These are phyloP conservation scores for Microtus montanus DNA, from an alignment of 2,113 vertebrate species.

Conservation along the genomic window DNA sequence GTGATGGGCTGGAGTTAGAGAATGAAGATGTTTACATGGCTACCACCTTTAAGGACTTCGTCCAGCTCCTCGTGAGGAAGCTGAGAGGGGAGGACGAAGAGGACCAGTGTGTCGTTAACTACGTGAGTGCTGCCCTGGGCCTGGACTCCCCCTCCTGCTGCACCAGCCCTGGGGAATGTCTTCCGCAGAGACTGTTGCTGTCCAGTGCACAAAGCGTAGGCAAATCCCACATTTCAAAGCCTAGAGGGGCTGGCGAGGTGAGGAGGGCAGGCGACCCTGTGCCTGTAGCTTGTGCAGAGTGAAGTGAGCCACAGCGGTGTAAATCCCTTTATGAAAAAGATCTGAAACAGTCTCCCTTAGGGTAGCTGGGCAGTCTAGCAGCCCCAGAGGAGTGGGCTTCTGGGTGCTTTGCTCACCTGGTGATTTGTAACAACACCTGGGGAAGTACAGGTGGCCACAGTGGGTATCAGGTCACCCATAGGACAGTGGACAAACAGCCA, in stretches of 20 bases:
- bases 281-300: background rate
- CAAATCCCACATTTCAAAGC: background rate
- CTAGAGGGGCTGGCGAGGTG: too few relatives aligned
- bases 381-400: background rate
- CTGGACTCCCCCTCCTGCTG: background rate
- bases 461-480: background rate
- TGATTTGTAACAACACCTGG: background rate
- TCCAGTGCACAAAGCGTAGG: too few relatives aligned
- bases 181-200: background rate
- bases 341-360: background rate
- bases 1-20: slow-evolving; percentile 87
- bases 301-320: background rate
- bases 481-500: background rate
- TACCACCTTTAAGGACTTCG: slow-evolving; percentile 91
- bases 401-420: background rate
- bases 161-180: background rate
- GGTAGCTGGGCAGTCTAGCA: background rate
- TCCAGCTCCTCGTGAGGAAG: slow-evolving; percentile 91
- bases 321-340: background rate
- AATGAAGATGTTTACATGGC: slow-evolving; percentile 94
- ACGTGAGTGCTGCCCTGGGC: slow-evolving; percentile 78
- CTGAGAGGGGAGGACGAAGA: slow-evolving; percentile 88
- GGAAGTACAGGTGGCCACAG: background rate
- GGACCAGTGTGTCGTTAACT: slow-evolving; percentile 85
- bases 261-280: background rate